phyloP scores from a whole-genome alignment of 2,888 invertebrate species.

The Plagiodera versicolora region DNA sequence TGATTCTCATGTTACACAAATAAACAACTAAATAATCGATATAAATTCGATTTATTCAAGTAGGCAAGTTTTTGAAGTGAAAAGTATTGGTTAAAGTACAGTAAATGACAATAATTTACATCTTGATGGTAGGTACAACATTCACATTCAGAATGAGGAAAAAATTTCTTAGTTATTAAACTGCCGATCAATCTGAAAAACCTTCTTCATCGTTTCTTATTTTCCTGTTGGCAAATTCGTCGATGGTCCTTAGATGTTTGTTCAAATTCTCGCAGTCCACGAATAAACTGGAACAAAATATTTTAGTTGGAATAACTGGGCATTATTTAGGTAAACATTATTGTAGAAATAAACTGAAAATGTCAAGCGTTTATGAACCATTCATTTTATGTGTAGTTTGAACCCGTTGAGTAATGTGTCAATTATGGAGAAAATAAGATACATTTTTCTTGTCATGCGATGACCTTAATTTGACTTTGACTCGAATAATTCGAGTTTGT shows the following conservation, averaged over 20 bases:
- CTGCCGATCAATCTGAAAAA: constrained; percentile 24
- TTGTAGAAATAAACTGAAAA: too few relatives aligned
- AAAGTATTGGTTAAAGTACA: constrained; percentile 10
- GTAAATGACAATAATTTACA: constrained; percentile 21
- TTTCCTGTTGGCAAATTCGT: constrained; percentile 26
- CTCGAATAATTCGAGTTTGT: too few relatives aligned
- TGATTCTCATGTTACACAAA: too few relatives aligned
- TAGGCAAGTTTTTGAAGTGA: background rate
- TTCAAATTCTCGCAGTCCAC: constrained; percentile 41
- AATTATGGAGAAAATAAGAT: background rate
- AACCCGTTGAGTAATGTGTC: background rate
- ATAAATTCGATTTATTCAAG: background rate
- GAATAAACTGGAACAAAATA: constrained; percentile 38
- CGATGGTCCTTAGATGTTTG: constrained; percentile 34
- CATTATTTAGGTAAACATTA: too few relatives aligned
- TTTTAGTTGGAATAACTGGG: too few relatives aligned
- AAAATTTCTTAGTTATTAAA: constrained; percentile 16
- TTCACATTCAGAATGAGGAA: constrained; percentile 33
- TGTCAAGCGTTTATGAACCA: too few relatives aligned
- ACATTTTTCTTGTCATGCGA: background rate
- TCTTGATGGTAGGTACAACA: constrained; percentile 35
- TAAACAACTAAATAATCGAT: background rate
- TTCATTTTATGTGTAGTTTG: background rate
- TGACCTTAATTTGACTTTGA: background rate
- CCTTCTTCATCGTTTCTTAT: constrained; percentile 27